Base-by-base conservation (phyloP, 2,797 vertebrate species). In the Tragelaphus eurycerus region DNA sequence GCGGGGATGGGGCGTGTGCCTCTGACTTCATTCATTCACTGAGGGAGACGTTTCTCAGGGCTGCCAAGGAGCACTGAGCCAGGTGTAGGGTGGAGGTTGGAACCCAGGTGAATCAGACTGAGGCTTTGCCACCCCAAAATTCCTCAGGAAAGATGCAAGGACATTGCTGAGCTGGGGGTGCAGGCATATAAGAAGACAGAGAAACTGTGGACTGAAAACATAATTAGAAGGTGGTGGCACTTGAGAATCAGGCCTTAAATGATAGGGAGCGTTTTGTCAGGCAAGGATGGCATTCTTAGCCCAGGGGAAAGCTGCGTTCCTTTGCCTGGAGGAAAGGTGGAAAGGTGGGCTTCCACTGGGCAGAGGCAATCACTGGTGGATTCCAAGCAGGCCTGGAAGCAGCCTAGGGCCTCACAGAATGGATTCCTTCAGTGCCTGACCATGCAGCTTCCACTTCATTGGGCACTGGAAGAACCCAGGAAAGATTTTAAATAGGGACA, bases 31-130 rank as follows among this genome's bases (percentile, higher is more conserved):
- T 96, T 90, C 86, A 86, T 90, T 85, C 76, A 4, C 54, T 31
- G 89, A 96, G 74, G 76, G n/a, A 90, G 92, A 52, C 86, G 15
- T 95, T 95, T 34, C 78, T 50, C 27, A 48, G 62, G 86, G 60
- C 82, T 74, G 60, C 55, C 43, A 76, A 38, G 88, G 78, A 79
- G 29, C 29, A 5, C 13, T 11, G 62, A 96, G 19, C 78, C 64
- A 96, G 85, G 79, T 64, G 46, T 62, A 71, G 90, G 76, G 86
- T 93, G 52, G 71, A 86, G 67, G 46, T 78, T 25, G 74, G 60
- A 92, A 54, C 74, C 43, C 86, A 59, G 60, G 83, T 86, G 57
- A 25, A 29, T n/a, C 38, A 76, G 46, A 92, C 54, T 57, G 52
- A 34, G 86, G 55, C 55, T 55, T 16, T 88, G 74, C 46, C 64